Evolutionary conservation across 1,140 invertebrate species (phyloP), one percentile per base, ranked within the genome.

Genomic region (Saccostrea echinata): DNA sequence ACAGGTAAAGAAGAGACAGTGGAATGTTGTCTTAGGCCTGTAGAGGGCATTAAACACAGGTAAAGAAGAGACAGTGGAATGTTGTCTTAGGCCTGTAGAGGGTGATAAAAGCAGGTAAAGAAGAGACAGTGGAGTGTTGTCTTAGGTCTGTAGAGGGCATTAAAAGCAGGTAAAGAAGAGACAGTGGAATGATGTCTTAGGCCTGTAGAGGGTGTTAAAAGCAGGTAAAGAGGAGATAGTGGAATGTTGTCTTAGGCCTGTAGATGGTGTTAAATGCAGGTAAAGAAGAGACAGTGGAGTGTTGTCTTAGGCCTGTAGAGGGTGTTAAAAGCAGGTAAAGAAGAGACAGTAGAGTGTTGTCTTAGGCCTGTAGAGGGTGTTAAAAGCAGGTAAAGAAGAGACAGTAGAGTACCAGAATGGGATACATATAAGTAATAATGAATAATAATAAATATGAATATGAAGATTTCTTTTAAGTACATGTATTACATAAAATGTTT

Each of bases 111-210:
- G 93, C 84, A n/a, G n/a, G n/a, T n/a, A n/a, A n/a, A n/a, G n/a
- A 43, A 43, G 89, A 91, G 84, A 96, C 97, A 2, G 96, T 96
- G 30, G 94, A 96, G 82, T 97, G 97, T 91, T 97, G 97, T 94
- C 95, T 97, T 61, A 93, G 96, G 80, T 95, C 95, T 21, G 95
- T 91, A 55, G 94, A 92, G 51, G 94, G 92, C 61, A 82, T 92
- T 4, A 87, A 91, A 12, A 92, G 93, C 84, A n/a, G n/a, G n/a
- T n/a, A n/a, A n/a, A n/a, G n/a, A n/a, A n/a, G 89, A 91, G 84
- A 96, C 97, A 2, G 96, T 96, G 33, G 94, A 96, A 83, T 97
- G 97, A 91, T 97, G 97, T 94, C 95, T 97, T 61, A 93, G 96
- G 80, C 95, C 95, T 21, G 95, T 91, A 55, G 94, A 92, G 51